Evolutionary conservation across 2,113 vertebrate species (phyloP), one percentile per base, ranked within the genome.

Genomic region (Gambusia holbrooki): DNA sequence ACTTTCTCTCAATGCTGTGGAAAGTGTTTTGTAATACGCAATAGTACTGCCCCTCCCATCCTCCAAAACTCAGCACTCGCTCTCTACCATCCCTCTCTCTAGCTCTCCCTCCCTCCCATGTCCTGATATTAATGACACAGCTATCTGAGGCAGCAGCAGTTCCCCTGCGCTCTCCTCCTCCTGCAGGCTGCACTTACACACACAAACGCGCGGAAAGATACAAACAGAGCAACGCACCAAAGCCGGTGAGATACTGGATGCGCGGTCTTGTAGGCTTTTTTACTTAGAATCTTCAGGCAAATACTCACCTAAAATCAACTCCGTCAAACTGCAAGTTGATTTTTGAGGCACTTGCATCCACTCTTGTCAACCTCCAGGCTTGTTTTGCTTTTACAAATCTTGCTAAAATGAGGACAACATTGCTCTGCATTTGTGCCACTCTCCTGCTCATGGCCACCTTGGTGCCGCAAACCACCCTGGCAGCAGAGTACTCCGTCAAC

Each of bases 121-220:
- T 82, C 81, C 90, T 94, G 92, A 94, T 95, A 95, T 94, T 93
- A 95, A 94, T 86, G 87, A 93, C 90, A 91, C 94, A 76, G 94
- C 94, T 85, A 93, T 90, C 82, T 81, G 84, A 91, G 87, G 86
- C 80, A 90, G 82, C 86, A 51, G 86, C 92, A 94, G 88, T 93
- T 89, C 83, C 87, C 83, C 77, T 79, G 84, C 92, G 79, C 85
- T 90, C 94, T 94, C 92, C 91, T 81, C 45, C 77, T 91, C 83
- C 74, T 91, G 90, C 90, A 91, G 87, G 82, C 90, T 85, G 85
- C 62, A 37, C 85, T 90, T 84, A 76, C 80, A 79, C 74, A 80
- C 28, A 65, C 76, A 67, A 48, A 48, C 54, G 66, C 68, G 25
- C n/a, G 19, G 28, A 74, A 83, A 66, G 6, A 77, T 35, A 77